Percentiles rank a stretch among this genome's conserved stretches.
These are phyloP conservation scores for Orius laevigatus DNA, from an alignment of 1,140 invertebrate species.

Conservation along the genomic window DNA sequence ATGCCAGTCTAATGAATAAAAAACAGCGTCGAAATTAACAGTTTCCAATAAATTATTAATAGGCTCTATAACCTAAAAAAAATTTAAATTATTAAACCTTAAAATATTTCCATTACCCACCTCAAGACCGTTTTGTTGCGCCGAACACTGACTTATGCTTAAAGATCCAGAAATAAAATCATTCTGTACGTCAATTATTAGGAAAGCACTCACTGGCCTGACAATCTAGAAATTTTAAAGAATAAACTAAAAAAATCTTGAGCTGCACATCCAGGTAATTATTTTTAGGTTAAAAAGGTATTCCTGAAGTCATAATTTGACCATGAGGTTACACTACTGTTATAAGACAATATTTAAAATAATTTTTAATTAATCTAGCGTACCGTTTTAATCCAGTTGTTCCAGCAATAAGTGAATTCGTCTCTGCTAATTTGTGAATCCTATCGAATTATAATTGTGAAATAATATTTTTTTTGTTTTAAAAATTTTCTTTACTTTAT, in stretches of 20 bases:
- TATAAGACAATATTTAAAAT: too few species aligned
- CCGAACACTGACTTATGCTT: conserved; percentile 81
- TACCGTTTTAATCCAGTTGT: conserved; percentile 69
- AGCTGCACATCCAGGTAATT: too few species aligned
- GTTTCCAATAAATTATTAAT: conserved; percentile 78
- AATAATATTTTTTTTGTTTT: neutral
- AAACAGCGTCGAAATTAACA: conserved; percentile 78
- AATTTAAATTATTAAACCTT: neutral
- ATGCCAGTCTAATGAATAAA: conserved; percentile 96
- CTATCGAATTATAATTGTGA: conserved; percentile 17
- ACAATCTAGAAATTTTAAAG: conserved; percentile 45
- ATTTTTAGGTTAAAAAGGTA: too few species aligned
- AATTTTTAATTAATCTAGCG: too few species aligned
- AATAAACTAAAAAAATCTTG: too few species aligned
- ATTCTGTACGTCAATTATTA: conserved; percentile 95
- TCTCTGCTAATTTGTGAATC: conserved; percentile 67
- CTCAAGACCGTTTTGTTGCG: conserved; percentile 76
- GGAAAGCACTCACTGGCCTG: conserved; percentile 71
- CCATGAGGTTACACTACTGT: too few species aligned
- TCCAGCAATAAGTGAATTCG: conserved; percentile 61
- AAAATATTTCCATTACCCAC: conserved; percentile 25
- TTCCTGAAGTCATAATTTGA: too few species aligned
- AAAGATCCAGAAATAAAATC: conserved; percentile 93
- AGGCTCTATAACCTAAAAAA: conserved; percentile 58
- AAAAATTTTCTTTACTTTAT: conserved; percentile 25